These are phyloP conservation scores for Xanthorhoe designata DNA, from an alignment of 2,888 invertebrate genomes.

Conservation along the genomic window DNA sequence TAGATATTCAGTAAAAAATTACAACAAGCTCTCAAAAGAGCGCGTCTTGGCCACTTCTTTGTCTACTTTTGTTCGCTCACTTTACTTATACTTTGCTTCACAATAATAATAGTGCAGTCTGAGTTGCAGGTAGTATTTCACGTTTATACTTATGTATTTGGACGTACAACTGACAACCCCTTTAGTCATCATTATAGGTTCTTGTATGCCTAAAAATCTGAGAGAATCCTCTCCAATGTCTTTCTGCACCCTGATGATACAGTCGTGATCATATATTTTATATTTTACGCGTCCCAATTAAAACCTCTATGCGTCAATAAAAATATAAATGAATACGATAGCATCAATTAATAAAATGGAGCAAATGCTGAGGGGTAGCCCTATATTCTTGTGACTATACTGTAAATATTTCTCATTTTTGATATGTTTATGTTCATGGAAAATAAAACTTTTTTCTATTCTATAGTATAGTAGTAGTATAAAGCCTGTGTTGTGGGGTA, in stretches of 20 bases:
- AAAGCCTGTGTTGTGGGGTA: slow-evolving; percentile 46
- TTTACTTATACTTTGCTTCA: background rate
- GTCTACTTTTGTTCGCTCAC: background rate
- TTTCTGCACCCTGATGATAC: too few relatives aligned
- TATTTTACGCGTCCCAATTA: background rate
- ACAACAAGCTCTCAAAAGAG: background rate
- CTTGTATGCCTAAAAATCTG: too few relatives aligned
- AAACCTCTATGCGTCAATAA: background rate
- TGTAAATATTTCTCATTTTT: too few relatives aligned
- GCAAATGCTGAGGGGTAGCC: too few relatives aligned
- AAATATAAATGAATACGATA: background rate
- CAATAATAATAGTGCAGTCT: background rate
- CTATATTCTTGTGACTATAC: too few relatives aligned
- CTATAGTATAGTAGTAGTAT: slow-evolving; percentile 15
- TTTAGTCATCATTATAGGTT: too few relatives aligned
- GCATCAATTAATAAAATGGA: too few relatives aligned
- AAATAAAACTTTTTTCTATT: too few relatives aligned
- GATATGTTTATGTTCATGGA: too few relatives aligned
- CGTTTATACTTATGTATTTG: background rate
- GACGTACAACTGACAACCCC: too few relatives aligned
- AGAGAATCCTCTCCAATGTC: too few relatives aligned
- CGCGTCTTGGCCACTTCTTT: background rate
- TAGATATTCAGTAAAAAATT: too few relatives aligned
- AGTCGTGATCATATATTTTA: background rate
- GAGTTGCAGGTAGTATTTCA: background rate